These are phyloP conservation scores for Orestias chungarensis DNA, from an alignment of 2,797 vertebrate genomes.

Conservation along the genomic window DNA sequence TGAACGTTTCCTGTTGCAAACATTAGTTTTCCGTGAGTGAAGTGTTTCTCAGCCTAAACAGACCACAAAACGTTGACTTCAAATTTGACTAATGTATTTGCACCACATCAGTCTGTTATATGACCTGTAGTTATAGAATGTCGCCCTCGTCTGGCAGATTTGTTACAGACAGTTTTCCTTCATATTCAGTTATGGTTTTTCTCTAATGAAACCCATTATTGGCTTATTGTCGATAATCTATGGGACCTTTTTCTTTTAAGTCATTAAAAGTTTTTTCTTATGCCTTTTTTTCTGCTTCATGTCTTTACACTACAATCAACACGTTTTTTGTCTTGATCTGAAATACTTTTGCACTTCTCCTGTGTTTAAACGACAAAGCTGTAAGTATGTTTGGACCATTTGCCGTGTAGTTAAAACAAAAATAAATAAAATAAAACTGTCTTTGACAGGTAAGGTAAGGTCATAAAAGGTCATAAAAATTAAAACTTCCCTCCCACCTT, in stretches of 20 bases:
- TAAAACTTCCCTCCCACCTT: conserved; percentile 82
- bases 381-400: no score
- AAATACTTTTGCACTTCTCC: not conserved
- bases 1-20: not conserved
- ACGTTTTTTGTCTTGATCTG: not conserved
- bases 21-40: not conserved
- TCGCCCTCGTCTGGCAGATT: conserved; percentile 5
- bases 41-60: not conserved
- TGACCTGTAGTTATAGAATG: not conserved
- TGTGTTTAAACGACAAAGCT: not conserved
- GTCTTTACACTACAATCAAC: not conserved
- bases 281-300: not conserved
- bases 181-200: not conserved
- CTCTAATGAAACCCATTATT: not conserved
- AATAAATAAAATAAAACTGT: no score
- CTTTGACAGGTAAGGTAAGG: no score
- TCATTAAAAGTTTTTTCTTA: no score
- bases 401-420: no score
- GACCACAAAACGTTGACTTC: not conserved
- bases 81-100: not conserved
- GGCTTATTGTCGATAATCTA: not conserved
- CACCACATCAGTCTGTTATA: not conserved
- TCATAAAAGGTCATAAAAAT: not conserved
- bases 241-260: not conserved
- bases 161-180: not conserved